Evolutionary conservation across 1,140 invertebrate species (phyloP).

Genomic region (Pectinophora gossypiella): DNA sequence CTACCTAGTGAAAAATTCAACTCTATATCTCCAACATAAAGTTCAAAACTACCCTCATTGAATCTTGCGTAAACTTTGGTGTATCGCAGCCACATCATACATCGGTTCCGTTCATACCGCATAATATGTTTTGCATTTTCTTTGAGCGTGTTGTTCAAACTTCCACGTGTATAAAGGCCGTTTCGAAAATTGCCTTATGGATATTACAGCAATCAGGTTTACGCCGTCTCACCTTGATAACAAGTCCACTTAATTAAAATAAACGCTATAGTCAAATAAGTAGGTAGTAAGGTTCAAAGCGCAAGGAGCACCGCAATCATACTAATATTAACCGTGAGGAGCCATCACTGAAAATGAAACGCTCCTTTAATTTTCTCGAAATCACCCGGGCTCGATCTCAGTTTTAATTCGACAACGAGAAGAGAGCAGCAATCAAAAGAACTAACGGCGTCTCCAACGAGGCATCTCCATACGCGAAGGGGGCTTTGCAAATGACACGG

Average conservation of each 20-base stretch:
- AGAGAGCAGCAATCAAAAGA: constrained; percentile 64
- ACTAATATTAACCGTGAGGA: constrained; percentile 58
- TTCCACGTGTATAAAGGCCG: background rate
- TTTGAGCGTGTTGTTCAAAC: constrained; percentile 15
- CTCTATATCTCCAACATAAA: constrained; percentile 24
- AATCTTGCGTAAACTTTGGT: constrained; percentile 24
- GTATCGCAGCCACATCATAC: constrained; percentile 26
- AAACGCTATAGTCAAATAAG: constrained; percentile 41
- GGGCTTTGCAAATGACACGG: constrained; percentile 53
- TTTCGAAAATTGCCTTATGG: constrained; percentile 3
- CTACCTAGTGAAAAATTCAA: constrained; percentile 20
- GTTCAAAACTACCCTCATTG: constrained; percentile 20
- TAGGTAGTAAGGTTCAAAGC: constrained; percentile 30
- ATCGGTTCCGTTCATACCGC: constrained; percentile 17
- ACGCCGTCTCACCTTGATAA: constrained; percentile 30
- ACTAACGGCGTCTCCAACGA: constrained; percentile 62
- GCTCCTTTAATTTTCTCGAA: constrained; percentile 64
- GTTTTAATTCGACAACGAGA: constrained; percentile 64
- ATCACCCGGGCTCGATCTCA: constrained; percentile 51
- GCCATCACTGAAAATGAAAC: constrained; percentile 53
- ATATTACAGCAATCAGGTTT: constrained; percentile 5
- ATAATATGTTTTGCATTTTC: constrained; percentile 31
- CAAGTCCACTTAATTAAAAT: constrained; percentile 50
- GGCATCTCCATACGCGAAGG: constrained; percentile 67
- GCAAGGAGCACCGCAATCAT: constrained; percentile 42